Evolutionary conservation across 2,113 vertebrate genomes (phyloP).

Genomic region (Limnothrissa miodon): DNA sequence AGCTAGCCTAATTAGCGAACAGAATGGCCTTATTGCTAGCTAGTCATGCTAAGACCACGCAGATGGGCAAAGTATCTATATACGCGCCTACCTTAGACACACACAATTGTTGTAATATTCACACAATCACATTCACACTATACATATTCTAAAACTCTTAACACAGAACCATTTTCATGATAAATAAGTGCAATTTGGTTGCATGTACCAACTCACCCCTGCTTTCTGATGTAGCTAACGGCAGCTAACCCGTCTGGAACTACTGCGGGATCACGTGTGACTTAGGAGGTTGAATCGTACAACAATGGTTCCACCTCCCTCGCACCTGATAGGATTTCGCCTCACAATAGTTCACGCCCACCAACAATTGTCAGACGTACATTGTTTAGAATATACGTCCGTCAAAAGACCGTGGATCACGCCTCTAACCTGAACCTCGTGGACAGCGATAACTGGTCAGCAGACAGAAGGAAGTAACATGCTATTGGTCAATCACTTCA

Average conservation of each 20-base stretch:
- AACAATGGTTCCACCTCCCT: slow-evolving; percentile 34
- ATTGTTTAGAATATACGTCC: slow-evolving; percentile 40
- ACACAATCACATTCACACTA: background rate
- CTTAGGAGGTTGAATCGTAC: slow-evolving; percentile 35
- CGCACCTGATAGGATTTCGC: slow-evolving; percentile 55
- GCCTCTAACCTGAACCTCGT: slow-evolving; percentile 68
- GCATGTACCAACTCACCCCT: slow-evolving; percentile 52
- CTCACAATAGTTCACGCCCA: background rate
- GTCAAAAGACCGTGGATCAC: slow-evolving; percentile 31
- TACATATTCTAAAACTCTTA: background rate
- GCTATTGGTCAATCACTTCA: slow-evolving; percentile 55
- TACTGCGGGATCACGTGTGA: slow-evolving; percentile 58
- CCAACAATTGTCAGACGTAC: background rate
- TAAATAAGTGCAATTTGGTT: slow-evolving; percentile 17
- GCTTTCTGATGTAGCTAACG: slow-evolving; percentile 42
- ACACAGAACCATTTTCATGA: background rate
- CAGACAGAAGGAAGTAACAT: slow-evolving; percentile 41
- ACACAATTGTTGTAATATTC: background rate
- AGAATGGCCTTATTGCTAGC: slow-evolving; percentile 22
- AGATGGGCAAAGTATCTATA: background rate
- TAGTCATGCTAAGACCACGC: slow-evolving; percentile 27
- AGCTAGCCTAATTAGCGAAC: slow-evolving; percentile 23
- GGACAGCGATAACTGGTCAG: slow-evolving; percentile 72
- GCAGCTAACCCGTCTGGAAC: slow-evolving; percentile 60
- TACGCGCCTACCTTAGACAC: background rate